Percentiles rank a stretch among this genome's conserved stretches.
Evolutionary conservation across 2,888 invertebrate species (phyloP).

Genomic region (Danaus chrysippus): DNA sequence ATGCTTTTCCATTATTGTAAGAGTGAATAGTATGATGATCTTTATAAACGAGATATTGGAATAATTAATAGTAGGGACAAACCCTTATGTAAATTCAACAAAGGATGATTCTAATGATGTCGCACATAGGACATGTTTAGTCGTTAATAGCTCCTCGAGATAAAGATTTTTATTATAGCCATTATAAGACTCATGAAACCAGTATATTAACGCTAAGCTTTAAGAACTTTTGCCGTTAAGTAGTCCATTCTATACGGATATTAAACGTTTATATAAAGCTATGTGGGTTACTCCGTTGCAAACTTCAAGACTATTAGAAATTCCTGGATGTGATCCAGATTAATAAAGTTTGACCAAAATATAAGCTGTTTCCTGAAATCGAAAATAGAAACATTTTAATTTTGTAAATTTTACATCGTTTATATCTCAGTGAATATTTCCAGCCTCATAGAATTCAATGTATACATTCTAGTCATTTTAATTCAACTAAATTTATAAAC

Average conservation of each 20-base stretch:
- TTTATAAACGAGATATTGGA: not conserved
- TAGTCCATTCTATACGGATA: constrained; percentile 20
- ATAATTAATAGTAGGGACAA: not conserved
- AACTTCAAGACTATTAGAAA: not conserved
- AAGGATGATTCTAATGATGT: not conserved
- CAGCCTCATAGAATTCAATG: too few species aligned
- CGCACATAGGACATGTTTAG: constrained; percentile 11
- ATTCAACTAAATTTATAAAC: too few species aligned
- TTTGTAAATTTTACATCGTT: too few species aligned
- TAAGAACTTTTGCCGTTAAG: constrained; percentile 23
- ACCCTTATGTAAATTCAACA: not conserved
- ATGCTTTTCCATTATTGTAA: too few species aligned
- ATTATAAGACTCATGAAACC: constrained; percentile 20
- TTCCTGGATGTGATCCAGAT: not conserved
- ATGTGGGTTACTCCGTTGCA: not conserved
- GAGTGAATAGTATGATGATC: not conserved
- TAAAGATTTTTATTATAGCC: constrained; percentile 23
- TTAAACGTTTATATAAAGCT: constrained; percentile 10
- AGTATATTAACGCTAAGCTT: constrained; percentile 21
- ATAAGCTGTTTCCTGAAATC: too few species aligned
- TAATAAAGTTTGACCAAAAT: not conserved
- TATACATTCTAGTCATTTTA: too few species aligned
- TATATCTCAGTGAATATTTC: too few species aligned
- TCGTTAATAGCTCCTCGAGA: constrained; percentile 9
- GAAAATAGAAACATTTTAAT: too few species aligned